Percentiles rank a stretch among this genome's conserved stretches.
These are phyloP conservation scores for Ctenicera cuprea DNA, from an alignment of 2,888 invertebrate species.

Conservation along the genomic window DNA sequence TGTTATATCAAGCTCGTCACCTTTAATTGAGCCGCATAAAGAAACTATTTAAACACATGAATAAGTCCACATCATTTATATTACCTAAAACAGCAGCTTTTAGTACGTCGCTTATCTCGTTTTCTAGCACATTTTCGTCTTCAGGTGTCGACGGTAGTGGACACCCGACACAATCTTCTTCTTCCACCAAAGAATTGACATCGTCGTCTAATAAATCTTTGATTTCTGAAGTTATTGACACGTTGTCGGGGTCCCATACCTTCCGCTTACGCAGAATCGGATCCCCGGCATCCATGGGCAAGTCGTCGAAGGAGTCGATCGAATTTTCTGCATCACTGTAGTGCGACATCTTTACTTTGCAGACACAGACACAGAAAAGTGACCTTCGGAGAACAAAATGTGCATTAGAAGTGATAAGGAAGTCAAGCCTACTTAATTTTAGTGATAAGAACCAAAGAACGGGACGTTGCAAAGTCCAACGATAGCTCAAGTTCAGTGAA, in stretches of 20 bases:
- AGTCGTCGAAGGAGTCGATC: slow-evolving; percentile 64
- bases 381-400: background rate
- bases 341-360: slow-evolving; percentile 67
- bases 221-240: slow-evolving; percentile 72
- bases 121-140: slow-evolving; percentile 88
- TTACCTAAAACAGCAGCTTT: slow-evolving; percentile 85
- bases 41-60: too few species aligned
- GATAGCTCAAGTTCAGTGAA: slow-evolving; percentile 22
- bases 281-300: slow-evolving; percentile 25
- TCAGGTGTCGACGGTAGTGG: slow-evolving; percentile 91
- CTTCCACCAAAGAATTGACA: slow-evolving; percentile 74
- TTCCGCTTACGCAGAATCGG: slow-evolving; percentile 57
- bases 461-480: slow-evolving; percentile 18
- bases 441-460: too few species aligned
- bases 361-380: background rate
- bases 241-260: slow-evolving; percentile 71
- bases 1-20: slow-evolving; percentile 89
- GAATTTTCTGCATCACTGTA: slow-evolving; percentile 71
- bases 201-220: slow-evolving; percentile 73
- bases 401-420: too few species aligned
- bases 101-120: slow-evolving; percentile 90
- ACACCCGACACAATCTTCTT: slow-evolving; percentile 89
- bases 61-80: slow-evolving; percentile 68
- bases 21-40: slow-evolving; percentile 69
- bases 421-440: too few species aligned